These are phyloP conservation scores for Heliconius sara DNA, from an alignment of 2,888 invertebrate genomes.

Conservation along the genomic window DNA sequence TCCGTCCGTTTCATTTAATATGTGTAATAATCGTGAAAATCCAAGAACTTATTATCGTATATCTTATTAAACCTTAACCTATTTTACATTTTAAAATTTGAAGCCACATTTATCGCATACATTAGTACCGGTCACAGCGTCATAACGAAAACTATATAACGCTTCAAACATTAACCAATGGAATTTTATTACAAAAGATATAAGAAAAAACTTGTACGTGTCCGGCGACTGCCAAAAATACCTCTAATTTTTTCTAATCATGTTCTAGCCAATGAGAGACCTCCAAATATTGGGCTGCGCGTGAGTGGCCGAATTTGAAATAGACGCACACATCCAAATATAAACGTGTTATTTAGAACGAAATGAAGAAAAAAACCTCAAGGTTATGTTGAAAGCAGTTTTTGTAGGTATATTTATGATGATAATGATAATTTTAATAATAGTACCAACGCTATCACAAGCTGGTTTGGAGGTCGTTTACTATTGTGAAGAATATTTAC, in stretches of 20 bases:
- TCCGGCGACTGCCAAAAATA: slow-evolving; percentile 19
- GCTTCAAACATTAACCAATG: slow-evolving; percentile 5
- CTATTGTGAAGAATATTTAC: no score
- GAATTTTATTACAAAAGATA: slow-evolving; percentile 8
- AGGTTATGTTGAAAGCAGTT: no score
- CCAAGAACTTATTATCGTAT: no score
- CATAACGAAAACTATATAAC: not conserved
- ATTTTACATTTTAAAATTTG: not conserved
- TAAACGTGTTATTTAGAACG: not conserved
- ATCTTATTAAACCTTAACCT: no score
- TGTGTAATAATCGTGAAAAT: no score
- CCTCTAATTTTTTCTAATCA: slow-evolving; percentile 69
- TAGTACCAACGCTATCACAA: no score
- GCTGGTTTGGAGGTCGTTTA: no score
- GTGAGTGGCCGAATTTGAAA: slow-evolving; percentile 44
- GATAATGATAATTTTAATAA: no score
- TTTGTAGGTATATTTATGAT: no score
- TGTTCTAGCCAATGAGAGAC: slow-evolving; percentile 59
- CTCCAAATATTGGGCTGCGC: slow-evolving; percentile 48
- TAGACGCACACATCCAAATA: slow-evolving; percentile 34
- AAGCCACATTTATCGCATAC: not conserved
- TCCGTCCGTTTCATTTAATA: no score
- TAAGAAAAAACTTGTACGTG: slow-evolving; percentile 19
- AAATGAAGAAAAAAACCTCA: not conserved
- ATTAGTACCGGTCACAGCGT: not conserved